Evolutionary conservation across 1,140 invertebrate species (phyloP), one percentile per base, ranked within the genome.

Genomic region (Diprion similis): DNA sequence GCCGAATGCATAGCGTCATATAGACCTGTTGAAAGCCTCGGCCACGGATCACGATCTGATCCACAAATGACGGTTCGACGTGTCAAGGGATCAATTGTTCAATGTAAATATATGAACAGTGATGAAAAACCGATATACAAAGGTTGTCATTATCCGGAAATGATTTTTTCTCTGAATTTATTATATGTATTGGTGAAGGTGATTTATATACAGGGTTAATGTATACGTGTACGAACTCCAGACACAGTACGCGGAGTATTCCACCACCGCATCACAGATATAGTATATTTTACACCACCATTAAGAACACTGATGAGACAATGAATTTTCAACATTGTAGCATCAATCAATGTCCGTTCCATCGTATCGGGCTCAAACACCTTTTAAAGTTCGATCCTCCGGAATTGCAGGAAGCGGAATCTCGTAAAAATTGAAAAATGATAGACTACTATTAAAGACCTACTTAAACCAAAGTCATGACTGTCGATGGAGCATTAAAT

Each of bases 311-410:
- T 59, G 51, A 59, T 59, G 51, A 59, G 51, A 59, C 51, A 59
- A 59, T 59, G 51, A 59, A 59, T 15, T 59, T 59, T 59, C 24
- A 59, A 59, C 51, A 17, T 59, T 59, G 9, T 8, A 59, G 51
- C 51, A 59, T 59, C 51, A 59, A 59, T 59, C 51, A 59, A 17
- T 59, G 51, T 59, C 51, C 51, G 51, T 15, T 59, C 51, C 51
- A 59, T 15, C 51, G 51, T 17, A 59, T 15, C 51, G 51, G 9
- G n/a, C 51, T 59, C 11, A 59, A 59, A 6, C 51, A 59, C n/a
- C 51, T 59, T 59, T 59, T 15, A 59, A 59, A 59, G 51, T 59
- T 59, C 8, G n/a, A 4, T 17, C 51, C 51, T 59, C 51, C n/a
- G 11, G 51, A 59, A 59, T 59, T 3, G n/a, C 11, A 59, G 11